These are phyloP conservation scores for Dendronephthya gigantea DNA, from an alignment of 64 coral and sea anemone species.

Conservation along the genomic window DNA sequence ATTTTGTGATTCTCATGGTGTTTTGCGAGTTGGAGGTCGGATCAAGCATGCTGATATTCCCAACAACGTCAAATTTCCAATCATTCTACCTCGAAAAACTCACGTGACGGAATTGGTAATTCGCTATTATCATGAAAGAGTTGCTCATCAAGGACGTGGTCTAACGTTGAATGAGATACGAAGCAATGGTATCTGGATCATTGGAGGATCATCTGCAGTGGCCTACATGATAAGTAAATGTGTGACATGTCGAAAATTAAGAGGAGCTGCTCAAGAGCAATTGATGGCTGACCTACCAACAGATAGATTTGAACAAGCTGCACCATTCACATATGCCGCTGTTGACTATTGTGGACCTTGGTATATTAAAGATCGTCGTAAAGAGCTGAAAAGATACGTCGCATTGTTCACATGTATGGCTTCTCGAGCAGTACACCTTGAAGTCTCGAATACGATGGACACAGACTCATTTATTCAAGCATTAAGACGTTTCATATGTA, in stretches of 20 bases:
- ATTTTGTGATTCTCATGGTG: neutral
- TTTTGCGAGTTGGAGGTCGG: slow-evolving; percentile 27
- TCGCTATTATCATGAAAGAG: neutral
- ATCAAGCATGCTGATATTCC: neutral
- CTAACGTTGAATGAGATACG: slow-evolving; percentile 31
- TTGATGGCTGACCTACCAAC: slow-evolving; percentile 2
- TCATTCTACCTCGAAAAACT: slow-evolving; percentile 12
- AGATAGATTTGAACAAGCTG: neutral
- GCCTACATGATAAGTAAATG: neutral
- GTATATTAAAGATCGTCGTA: slow-evolving; percentile 26
- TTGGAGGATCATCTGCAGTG: slow-evolving; percentile 26
- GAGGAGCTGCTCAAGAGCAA: neutral
- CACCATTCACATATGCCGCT: slow-evolving; percentile 11
- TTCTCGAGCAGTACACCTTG: neutral
- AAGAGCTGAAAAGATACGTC: slow-evolving; percentile 13
- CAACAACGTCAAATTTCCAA: slow-evolving; percentile 4
- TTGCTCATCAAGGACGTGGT: slow-evolving; percentile 12
- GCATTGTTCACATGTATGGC: slow-evolving; percentile 18
- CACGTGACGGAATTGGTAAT: slow-evolving; percentile 15
- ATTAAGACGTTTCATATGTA: slow-evolving; percentile 13
- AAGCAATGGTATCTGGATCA: slow-evolving; percentile 27
- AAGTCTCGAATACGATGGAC: neutral
- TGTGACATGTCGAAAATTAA: slow-evolving; percentile 1
- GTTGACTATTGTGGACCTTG: slow-evolving; percentile 36
- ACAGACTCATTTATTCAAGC: slow-evolving; percentile 49